Conservation (phyloP, 2,888 invertebrate genomes). For the Thymelicus acteon region DNA sequence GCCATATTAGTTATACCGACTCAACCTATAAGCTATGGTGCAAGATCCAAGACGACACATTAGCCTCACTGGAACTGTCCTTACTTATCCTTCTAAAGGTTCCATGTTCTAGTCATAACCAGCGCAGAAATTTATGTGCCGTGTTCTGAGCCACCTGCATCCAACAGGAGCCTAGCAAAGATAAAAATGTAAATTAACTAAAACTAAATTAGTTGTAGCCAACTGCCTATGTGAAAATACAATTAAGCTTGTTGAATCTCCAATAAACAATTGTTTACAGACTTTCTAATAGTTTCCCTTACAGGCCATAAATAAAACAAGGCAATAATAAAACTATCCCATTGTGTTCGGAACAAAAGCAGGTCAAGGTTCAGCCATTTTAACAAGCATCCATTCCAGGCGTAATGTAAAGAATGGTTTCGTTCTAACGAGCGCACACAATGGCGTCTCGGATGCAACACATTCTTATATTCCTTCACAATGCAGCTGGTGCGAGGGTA, state of each 20-base stretch:
- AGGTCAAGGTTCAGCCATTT: constrained; percentile 36
- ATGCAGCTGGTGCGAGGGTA: constrained; percentile 5
- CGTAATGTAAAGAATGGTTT: constrained; percentile 30
- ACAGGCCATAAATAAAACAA: not conserved
- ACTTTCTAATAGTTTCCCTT: constrained; percentile 1
- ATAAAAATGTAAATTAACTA: no score
- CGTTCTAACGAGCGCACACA: constrained; percentile 27
- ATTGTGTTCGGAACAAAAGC: constrained; percentile 32
- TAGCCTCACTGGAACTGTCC: no score
- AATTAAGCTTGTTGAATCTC: not conserved
- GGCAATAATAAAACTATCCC: constrained; percentile 14
- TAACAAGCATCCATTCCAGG: constrained; percentile 35
- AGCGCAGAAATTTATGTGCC: no score
- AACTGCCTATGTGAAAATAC: not conserved
- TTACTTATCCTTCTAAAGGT: no score
- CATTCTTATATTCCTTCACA: constrained; percentile 29
- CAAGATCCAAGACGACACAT: no score
- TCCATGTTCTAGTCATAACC: no score
- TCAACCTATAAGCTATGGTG: no score
- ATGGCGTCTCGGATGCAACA: constrained; percentile 32
- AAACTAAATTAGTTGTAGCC: no score
- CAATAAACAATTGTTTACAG: not conserved
- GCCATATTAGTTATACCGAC: no score
- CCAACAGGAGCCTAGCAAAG: no score
- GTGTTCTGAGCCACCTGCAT: no score